Evolutionary conservation across 2,888 invertebrate genomes (phyloP), one percentile per base, ranked within the genome.

Genomic region (Elmis aenea): DNA sequence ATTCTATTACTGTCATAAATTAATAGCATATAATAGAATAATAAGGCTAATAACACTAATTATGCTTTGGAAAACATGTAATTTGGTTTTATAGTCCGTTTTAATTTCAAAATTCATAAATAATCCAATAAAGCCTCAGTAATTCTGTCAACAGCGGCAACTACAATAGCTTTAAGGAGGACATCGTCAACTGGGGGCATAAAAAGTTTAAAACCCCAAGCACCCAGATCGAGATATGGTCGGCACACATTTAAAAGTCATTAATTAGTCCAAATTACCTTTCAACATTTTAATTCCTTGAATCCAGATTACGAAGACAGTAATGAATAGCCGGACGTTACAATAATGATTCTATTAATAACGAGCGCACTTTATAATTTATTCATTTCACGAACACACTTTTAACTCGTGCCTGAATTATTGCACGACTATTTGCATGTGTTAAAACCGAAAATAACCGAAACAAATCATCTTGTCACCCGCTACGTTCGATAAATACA

Each of bases 361-460:
- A 38, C 16, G 22, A 14, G 25, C 14, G 25, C 23, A 22, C 27
- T 23, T 13, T 22, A 31, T 48, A 50, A 50, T 48, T 43, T 42
- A 42, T 45, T 49, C 42, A 35, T 42, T 44, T 42, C 41, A 46
- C 42, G 45, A 45, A 41, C 41, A 37, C 36, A 21, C 28, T 35
- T 40, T 32, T 16, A 34, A 21, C 27, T 14, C 35, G 18, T 25
- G 35, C 23, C 23, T 39, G 32, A 42, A 42, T 27, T 38, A 38
- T 38, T 26, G 30, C 30, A 11, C 28, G 24, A 18, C 33, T 34
- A 48, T 43, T 46, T 46, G 36, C 43, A 36, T 43, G 33, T 26
- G 45, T 31, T 29, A 34, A 44, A 45, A 27, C 16, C 16, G 8
- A 14, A 16, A 22, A 41, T 44, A 38, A 39, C 18, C 8, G 18